Evolutionary conservation across 2,113 vertebrate species (phyloP), one percentile per base, ranked within the genome.

Genomic region (Chloropsis cyanopogon): DNA sequence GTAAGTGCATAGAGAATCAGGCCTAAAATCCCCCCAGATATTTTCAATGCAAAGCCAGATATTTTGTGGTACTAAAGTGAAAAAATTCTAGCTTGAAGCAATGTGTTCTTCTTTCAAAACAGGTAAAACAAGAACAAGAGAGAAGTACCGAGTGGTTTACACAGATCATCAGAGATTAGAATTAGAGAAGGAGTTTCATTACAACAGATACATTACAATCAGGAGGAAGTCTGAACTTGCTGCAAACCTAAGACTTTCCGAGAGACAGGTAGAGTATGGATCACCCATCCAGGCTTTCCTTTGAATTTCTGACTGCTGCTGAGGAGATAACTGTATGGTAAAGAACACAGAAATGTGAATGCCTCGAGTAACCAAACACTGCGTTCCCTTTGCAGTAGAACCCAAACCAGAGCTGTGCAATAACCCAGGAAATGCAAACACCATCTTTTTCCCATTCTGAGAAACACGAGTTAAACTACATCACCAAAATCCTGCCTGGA

Each of bases 81-180:
- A 90, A 89, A 92, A 85, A 81, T 71, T 75, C 57, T 71, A 92
- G 60, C 88, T 96, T 96, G 92, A 97, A 97, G 95, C 90, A 81
- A 91, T 90, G 91, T 91, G 79, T 97, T 97, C 93, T 93, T 96
- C 90, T 85, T 95, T 94, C 76, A 89, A 93, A 97, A 94, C 93
- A 99, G 99, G 99, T 88, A 99, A 99, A 98, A 99, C 99, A 88
- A 99, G 99, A 96, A 99, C 99, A 93, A 99, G 99, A 98, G 99
- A 99, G 97, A 99, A 99, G 96, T 99, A 99, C 97, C 98, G 98
- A 91, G 99, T 99, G 78, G 99, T 99, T 86, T 99, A 99, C 97
- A 99, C 99, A 68, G 99, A 99, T 93, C 99, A 99, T 37, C 99
- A 99, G 97, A 98, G 99, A 92, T 97, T 99, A 98, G 99, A 99